Base-by-base conservation (phyloP, 2,113 vertebrate species). In the Ramphastos sulfuratus region DNA sequence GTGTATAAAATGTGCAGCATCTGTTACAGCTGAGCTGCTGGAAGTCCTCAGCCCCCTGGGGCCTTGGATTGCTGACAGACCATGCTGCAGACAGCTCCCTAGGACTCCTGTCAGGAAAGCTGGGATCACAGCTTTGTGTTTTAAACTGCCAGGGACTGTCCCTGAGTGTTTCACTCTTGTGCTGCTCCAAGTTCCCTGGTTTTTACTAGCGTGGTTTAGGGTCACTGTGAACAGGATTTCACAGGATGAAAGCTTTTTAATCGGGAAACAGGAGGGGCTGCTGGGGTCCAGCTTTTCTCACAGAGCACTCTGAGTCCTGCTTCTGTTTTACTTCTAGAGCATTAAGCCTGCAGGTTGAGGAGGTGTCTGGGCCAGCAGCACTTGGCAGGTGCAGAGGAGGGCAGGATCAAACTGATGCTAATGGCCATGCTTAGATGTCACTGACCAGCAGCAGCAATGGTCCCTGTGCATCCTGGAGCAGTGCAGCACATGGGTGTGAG, bases 81-180 rank as follows among this genome's bases (percentile, higher is more conserved):
- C 6, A 1, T 7, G 3, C 44, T 66, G 58, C 65, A 12, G 7
- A 25, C 23, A 8, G 21, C 66, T 61, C 37, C 3, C 77, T 18
- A 7, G n/a, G 59, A 42, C 58, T n/a, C 2, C 3, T 5, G 1
- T 6, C 19, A 2, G 44, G 44, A 27, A 23, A 5, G 3, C 10
- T 0, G 7, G 4, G 31, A 35, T 52, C 50, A 52, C 3, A 6
- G 17, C 14, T 33, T 15, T 0, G 0, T 9, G 1, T 14, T 42
- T 39, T 20, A 10, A 17, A 28, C 63, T 28, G 16, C 70, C 76
- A 63, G 39, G 70, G 90, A 78, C 35, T 87, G 17, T 50, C 69
- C 95, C 76, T 2, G 2, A 0, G 2, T 11, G 5, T 27, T 33
- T 74, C 21, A 78, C 11, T 90, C 44, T 72, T 54, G 55, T 83